These are phyloP conservation scores for Acleris cristana DNA, from an alignment of 2,888 invertebrate genomes.

Conservation along the genomic window DNA sequence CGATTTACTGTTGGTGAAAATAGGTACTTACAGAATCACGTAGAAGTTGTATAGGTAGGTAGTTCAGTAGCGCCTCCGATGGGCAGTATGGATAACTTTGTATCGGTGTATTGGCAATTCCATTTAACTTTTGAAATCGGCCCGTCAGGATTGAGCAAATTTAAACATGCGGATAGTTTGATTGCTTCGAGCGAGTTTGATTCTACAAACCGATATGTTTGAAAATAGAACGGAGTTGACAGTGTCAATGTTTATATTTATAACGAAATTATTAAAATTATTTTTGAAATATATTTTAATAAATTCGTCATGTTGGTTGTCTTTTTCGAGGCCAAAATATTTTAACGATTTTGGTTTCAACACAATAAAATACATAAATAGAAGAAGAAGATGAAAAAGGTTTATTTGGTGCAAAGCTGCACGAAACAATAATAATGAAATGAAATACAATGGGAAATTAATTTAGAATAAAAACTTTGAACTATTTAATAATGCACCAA, in stretches of 20 bases:
- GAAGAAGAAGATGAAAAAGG: too few relatives aligned
- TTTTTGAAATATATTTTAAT: too few relatives aligned
- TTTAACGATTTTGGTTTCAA: too few relatives aligned
- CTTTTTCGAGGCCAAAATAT: too few relatives aligned
- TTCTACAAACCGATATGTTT: conserved; percentile 22
- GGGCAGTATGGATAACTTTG: conserved; percentile 28
- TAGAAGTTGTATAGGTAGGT: background rate
- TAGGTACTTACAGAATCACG: background rate
- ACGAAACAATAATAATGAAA: too few relatives aligned
- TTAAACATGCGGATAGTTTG: conserved; percentile 36
- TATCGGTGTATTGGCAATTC: conserved; percentile 34
- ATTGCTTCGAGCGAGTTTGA: conserved; percentile 33
- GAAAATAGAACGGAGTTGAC: conserved; percentile 23
- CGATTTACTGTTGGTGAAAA: background rate
- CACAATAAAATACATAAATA: too few relatives aligned
- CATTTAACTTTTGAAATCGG: conserved; percentile 36
- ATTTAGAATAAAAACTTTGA: too few relatives aligned
- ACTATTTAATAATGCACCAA: too few relatives aligned
- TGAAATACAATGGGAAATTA: too few relatives aligned
- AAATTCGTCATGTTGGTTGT: too few relatives aligned
- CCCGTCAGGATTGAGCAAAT: conserved; percentile 31
- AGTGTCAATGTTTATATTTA: background rate
- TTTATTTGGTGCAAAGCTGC: too few relatives aligned
- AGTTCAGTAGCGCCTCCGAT: conserved; percentile 6
- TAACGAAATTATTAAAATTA: too few relatives aligned